A percentile compares a stretch with the other conserved stretches of the same genome.
Conservation (phyloP, 2,797 vertebrate species). For the Hippocampus kuda region DNA sequence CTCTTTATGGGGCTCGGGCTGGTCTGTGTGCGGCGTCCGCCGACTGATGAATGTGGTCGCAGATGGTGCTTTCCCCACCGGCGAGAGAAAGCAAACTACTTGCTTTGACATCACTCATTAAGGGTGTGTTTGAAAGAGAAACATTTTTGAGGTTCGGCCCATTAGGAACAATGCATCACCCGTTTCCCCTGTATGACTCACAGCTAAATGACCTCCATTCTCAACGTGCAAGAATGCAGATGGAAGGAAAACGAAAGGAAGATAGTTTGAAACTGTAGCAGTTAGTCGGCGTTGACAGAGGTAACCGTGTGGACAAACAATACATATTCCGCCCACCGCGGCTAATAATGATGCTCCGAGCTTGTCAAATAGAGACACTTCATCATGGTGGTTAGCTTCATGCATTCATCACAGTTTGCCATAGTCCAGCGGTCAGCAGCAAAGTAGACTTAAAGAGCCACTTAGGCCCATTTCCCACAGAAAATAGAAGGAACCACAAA, state of each 20-base stretch:
- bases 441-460: not conserved
- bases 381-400: not conserved
- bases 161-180: conserved; percentile 10
- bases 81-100: conserved; percentile 7
- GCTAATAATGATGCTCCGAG: not conserved
- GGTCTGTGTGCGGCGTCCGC: conserved; percentile 11
- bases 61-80: conserved; percentile 22
- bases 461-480: too few species aligned
- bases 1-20: conserved; percentile 4
- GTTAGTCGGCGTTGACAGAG: not conserved
- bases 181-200: conserved; percentile 7
- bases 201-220: conserved; percentile 6
- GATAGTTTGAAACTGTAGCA: not conserved
- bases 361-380: not conserved
- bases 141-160: conserved; percentile 8
- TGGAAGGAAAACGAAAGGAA: not conserved
- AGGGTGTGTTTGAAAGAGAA: conserved; percentile 16
- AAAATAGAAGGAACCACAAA: too few species aligned
- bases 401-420: not conserved
- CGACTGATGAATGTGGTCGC: conserved; percentile 14
- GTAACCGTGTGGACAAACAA: not conserved
- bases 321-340: not conserved
- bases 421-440: not conserved
- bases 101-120: conserved; percentile 14
- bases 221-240: conserved; percentile 1